A percentile compares a stretch with the other conserved stretches of the same genome.
These are phyloP conservation scores for Yponomeuta sedellus DNA, from an alignment of 2,888 invertebrate genomes.

Conservation along the genomic window DNA sequence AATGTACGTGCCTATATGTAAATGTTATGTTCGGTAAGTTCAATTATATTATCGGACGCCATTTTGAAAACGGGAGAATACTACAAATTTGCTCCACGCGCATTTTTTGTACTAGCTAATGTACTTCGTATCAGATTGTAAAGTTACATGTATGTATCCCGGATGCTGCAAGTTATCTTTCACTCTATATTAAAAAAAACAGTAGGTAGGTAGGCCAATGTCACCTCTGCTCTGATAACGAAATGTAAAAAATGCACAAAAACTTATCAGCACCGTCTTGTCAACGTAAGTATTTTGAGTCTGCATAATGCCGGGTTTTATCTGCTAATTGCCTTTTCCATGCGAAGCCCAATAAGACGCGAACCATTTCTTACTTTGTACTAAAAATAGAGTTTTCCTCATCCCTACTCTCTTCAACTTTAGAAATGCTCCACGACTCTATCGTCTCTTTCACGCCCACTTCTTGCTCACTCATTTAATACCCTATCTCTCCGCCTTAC, in stretches of 20 bases:
- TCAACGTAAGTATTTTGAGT: not conserved
- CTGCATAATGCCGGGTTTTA: not conserved
- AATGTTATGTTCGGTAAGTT: no score
- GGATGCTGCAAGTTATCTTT: slow-evolving; percentile 6
- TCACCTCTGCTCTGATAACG: slow-evolving; percentile 54
- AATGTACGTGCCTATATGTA: no score
- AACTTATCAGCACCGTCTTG: slow-evolving; percentile 25
- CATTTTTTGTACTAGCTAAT: not conserved
- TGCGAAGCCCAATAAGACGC: not conserved
- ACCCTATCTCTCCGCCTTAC: not conserved
- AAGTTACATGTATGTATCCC: not conserved
- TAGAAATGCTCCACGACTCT: not conserved
- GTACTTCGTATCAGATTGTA: no score
- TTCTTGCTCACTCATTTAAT: not conserved
- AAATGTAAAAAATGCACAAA: slow-evolving; percentile 30
- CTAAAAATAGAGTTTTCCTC: not conserved
- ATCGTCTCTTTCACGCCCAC: not conserved
- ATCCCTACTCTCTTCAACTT: not conserved
- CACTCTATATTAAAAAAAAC: not conserved
- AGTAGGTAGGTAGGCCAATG: slow-evolving; percentile 27
- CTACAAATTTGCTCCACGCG: not conserved
- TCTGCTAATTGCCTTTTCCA: not conserved
- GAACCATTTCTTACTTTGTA: not conserved
- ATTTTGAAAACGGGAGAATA: not conserved
- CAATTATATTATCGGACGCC: not conserved